These are phyloP conservation scores for Oxycera nigricornis DNA, from an alignment of 2,888 invertebrate species.

Conservation along the genomic window DNA sequence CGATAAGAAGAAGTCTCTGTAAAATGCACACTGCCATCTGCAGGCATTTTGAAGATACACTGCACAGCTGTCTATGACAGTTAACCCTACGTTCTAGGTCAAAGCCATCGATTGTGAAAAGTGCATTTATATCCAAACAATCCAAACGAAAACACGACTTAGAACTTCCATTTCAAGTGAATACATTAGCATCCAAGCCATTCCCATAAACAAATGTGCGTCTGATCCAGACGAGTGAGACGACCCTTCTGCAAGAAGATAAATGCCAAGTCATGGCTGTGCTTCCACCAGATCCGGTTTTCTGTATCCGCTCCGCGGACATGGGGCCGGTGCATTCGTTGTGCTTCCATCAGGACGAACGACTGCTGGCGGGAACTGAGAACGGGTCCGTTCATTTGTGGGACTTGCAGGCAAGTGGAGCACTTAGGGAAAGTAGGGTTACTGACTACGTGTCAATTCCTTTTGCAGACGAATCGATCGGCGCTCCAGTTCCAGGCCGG, in stretches of 20 bases:
- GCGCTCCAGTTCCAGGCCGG: constrained; percentile 72
- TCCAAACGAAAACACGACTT: too few relatives aligned
- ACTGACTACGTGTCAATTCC: constrained; percentile 24
- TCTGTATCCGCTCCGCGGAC: constrained; percentile 72
- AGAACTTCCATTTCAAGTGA: too few relatives aligned
- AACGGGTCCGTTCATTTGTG: constrained; percentile 79
- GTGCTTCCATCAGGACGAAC: constrained; percentile 72
- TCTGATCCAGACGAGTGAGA: neutral
- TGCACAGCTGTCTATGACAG: constrained; percentile 19
- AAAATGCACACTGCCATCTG: neutral
- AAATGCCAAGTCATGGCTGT: constrained; percentile 68
- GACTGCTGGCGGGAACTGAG: constrained; percentile 76
- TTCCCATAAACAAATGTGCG: neutral
- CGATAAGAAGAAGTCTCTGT: too few relatives aligned
- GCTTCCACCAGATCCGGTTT: constrained; percentile 80
- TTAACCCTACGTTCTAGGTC: constrained; percentile 1
- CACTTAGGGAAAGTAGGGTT: neutral
- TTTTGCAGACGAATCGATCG: constrained; percentile 74
- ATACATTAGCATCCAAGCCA: too few relatives aligned
- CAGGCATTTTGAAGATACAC: neutral
- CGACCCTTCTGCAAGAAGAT: neutral
- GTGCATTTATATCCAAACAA: too few relatives aligned
- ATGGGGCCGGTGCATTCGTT: constrained; percentile 77
- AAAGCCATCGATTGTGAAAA: too few relatives aligned
- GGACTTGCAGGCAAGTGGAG: constrained; percentile 73